These are phyloP conservation scores for Crypturellus tataupa DNA, from an alignment of 2,797 vertebrate genomes.

Conservation along the genomic window DNA sequence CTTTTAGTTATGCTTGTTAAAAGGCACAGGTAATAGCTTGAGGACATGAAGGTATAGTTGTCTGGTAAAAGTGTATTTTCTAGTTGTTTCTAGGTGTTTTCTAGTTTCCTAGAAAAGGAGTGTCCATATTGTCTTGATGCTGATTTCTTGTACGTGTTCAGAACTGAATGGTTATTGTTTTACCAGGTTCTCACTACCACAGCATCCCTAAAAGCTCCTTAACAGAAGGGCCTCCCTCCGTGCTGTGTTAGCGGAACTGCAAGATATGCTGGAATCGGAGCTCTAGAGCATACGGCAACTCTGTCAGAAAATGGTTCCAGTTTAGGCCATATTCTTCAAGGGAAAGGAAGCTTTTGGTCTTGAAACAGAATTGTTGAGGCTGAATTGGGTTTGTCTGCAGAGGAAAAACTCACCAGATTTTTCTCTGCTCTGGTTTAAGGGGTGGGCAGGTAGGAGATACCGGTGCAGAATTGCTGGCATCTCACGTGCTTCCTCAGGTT, in stretches of 20 bases:
- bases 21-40: neutral
- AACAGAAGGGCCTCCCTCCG: neutral
- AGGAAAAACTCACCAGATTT: neutral
- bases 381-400: neutral
- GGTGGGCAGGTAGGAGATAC: neutral
- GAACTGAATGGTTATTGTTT: neutral
- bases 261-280: rapidly evolving
- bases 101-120: neutral
- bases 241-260: neutral
- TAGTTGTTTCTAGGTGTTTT: too few species aligned
- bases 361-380: neutral
- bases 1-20: neutral
- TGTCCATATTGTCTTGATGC: neutral
- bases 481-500: rapidly evolving
- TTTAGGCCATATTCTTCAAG: neutral
- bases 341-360: neutral
- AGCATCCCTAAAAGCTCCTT: neutral
- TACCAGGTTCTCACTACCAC: neutral
- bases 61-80: neutral
- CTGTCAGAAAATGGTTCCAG: neutral
- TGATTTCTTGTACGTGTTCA: neutral
- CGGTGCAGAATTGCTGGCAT: neutral
- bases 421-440: rapidly evolving
- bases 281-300: neutral
- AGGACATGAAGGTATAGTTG: neutral